A percentile compares a stretch with the other conserved stretches of the same genome.
Conservation (phyloP, 2,888 invertebrate species). For the Agrilus mali region DNA sequence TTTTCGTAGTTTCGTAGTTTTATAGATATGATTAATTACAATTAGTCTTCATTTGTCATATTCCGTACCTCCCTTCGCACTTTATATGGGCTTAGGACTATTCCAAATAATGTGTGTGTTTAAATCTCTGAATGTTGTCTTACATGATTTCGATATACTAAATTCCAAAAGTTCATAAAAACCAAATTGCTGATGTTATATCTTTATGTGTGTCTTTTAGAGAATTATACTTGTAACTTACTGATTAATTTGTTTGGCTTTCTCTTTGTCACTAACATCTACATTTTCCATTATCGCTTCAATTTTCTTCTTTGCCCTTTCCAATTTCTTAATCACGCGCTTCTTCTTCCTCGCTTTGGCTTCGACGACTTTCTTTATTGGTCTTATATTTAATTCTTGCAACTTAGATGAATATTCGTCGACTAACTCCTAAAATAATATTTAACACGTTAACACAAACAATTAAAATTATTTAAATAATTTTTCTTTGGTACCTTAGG, state of each 20-base stretch:
- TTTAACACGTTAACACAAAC: neutral
- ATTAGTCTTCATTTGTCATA: too few relatives aligned
- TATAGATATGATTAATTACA: too few relatives aligned
- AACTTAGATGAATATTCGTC: slow-evolving; percentile 74
- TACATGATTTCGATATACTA: too few relatives aligned
- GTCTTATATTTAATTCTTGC: slow-evolving; percentile 81
- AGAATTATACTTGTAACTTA: slow-evolving; percentile 34
- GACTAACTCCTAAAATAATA: slow-evolving; percentile 50
- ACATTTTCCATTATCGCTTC: slow-evolving; percentile 84
- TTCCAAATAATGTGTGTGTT: too few relatives aligned
- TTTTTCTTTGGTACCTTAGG: slow-evolving; percentile 41
- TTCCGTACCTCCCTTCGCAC: too few relatives aligned
- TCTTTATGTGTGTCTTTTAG: too few relatives aligned
- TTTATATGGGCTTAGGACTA: too few relatives aligned
- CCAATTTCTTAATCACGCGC: slow-evolving; percentile 71
- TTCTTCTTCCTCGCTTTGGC: slow-evolving; percentile 97
- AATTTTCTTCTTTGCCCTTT: slow-evolving; percentile 90
- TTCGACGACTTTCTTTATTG: slow-evolving; percentile 96
- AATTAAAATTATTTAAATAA: neutral
- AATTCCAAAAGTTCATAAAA: slow-evolving; percentile 2
- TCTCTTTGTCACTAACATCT: slow-evolving; percentile 87
- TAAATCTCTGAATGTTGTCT: too few relatives aligned
- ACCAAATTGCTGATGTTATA: too few relatives aligned
- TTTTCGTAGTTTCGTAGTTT: too few relatives aligned
- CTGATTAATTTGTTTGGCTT: slow-evolving; percentile 83